Evolutionary conservation across 2,113 vertebrate species (phyloP).

Genomic region (Corvus hawaiiensis): DNA sequence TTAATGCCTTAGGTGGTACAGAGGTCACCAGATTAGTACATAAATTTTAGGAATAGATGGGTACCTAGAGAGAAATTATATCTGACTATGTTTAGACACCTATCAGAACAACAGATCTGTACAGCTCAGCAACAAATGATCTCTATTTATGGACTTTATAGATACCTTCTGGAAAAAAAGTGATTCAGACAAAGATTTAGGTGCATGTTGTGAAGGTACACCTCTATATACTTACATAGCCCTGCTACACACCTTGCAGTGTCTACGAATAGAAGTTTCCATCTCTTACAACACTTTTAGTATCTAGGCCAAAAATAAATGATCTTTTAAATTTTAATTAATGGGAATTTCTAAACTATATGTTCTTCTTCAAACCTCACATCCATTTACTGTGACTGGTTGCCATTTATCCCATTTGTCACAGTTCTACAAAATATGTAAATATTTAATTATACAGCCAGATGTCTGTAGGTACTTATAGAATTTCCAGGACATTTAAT

Average conservation of each 20-base stretch:
- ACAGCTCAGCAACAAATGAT: background rate
- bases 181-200: background rate
- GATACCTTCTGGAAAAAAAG: background rate
- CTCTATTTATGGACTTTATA: background rate
- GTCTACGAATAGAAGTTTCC: background rate
- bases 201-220: background rate
- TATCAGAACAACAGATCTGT: background rate
- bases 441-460: background rate
- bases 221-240: background rate
- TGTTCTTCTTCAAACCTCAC: background rate
- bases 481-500: background rate
- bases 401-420: background rate
- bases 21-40: background rate
- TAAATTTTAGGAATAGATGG: background rate
- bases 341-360: background rate
- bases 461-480: background rate
- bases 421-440: background rate
- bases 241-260: background rate
- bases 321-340: background rate
- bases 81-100: background rate
- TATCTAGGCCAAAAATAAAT: background rate
- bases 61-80: background rate
- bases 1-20: background rate
- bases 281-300: background rate
- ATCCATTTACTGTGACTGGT: background rate